Percentiles rank a stretch among this genome's conserved stretches.
Conservation (phyloP, 2,797 vertebrate genomes). For the Dermochelys coriacea region DNA sequence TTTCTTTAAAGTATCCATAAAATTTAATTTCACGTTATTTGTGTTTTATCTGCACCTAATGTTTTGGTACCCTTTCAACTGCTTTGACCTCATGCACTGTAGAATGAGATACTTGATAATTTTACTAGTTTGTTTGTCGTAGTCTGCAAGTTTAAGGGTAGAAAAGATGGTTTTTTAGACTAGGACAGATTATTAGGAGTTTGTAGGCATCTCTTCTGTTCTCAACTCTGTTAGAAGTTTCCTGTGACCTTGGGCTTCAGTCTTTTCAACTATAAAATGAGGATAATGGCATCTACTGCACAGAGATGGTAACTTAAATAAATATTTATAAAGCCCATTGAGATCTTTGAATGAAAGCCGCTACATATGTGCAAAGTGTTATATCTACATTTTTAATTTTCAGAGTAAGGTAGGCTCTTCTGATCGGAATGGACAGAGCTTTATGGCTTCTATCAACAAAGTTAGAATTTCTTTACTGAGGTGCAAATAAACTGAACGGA, state of each 20-base stretch:
- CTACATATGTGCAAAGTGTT: fast-evolving
- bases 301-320: background rate
- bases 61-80: background rate
- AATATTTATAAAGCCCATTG: background rate
- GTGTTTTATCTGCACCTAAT: background rate
- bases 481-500: background rate
- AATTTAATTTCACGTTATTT: background rate
- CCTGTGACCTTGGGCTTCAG: background rate
- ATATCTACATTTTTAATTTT: background rate
- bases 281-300: background rate
- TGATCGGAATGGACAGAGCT: background rate
- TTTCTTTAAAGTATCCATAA: background rate
- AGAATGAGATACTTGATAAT: background rate
- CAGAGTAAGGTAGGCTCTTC: background rate
- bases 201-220: background rate
- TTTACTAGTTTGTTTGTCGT: background rate
- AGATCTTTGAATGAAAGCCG: background rate
- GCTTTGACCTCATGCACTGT: background rate
- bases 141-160: background rate
- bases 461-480: background rate
- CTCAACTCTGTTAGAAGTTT: background rate
- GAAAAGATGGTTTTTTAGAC: background rate
- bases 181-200: background rate
- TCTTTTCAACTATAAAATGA: background rate
- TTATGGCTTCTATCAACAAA: background rate